Evolutionary conservation across 2,888 invertebrate genomes (phyloP).

Genomic region (Colletes collaris): DNA sequence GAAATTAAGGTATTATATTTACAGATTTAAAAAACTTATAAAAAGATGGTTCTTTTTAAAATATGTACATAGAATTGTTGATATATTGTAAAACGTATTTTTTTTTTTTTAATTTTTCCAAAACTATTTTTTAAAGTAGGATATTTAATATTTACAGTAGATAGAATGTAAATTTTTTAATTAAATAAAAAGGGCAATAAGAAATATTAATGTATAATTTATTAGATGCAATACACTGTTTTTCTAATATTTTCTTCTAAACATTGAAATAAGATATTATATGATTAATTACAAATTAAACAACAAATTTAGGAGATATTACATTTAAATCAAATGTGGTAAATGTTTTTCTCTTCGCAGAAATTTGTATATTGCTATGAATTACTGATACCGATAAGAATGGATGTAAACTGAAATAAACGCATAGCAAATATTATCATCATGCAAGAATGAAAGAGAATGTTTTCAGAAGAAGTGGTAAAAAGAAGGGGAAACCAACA

Average conservation of each 20-base stretch:
- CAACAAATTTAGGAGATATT: not conserved
- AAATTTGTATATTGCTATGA: slow-evolving; percentile 49
- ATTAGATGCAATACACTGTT: no score
- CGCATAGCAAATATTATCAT: slow-evolving; percentile 54
- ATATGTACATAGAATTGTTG: not conserved
- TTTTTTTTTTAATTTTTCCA: not conserved
- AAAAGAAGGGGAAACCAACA: slow-evolving; percentile 71
- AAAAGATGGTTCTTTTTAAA: not conserved
- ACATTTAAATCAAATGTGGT: not conserved
- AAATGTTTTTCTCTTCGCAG: slow-evolving; percentile 20
- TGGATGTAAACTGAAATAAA: slow-evolving; percentile 33
- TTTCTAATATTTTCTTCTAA: not conserved
- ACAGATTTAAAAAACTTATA: not conserved
- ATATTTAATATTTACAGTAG: not conserved
- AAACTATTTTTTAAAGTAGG: not conserved
- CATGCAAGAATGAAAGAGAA: slow-evolving; percentile 58
- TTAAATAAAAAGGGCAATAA: not conserved
- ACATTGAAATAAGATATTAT: not conserved
- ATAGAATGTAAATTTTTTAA: not conserved
- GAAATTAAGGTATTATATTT: slow-evolving; percentile 38
- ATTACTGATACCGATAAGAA: slow-evolving; percentile 52
- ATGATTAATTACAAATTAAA: not conserved
- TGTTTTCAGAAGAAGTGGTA: slow-evolving; percentile 45
- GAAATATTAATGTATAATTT: no score
- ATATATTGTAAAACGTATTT: no score